Percentiles rank a stretch among this genome's conserved stretches.
phyloP scores from a whole-genome alignment of 2,888 invertebrate genomes.

The Dolichopus griseipennis region DNA sequence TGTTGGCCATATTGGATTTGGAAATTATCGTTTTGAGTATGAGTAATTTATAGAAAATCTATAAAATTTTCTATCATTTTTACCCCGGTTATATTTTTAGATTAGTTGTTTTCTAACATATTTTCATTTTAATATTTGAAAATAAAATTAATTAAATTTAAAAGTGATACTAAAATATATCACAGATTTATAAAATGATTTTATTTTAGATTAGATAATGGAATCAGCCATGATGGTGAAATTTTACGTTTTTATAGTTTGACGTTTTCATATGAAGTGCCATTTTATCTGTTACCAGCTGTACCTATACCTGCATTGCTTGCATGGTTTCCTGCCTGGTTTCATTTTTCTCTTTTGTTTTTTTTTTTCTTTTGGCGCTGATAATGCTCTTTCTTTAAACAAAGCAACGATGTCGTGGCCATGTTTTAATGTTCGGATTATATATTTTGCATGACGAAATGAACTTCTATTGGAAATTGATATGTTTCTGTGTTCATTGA shows the following conservation, averaged over 20 bases:
- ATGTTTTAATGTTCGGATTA: neutral
- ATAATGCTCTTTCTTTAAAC: neutral
- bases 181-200: neutral
- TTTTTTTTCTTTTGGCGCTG: neutral
- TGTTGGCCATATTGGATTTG: conserved; percentile 9
- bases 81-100: neutral
- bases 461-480: neutral
- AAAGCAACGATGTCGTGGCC: neutral
- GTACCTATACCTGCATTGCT: conserved; percentile 1
- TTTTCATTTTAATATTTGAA: neutral
- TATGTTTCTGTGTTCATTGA: neutral
- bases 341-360: neutral
- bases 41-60: conserved; percentile 2
- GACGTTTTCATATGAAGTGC: neutral
- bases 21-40: neutral
- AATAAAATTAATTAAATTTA: neutral
- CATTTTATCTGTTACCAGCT: conserved; percentile 2
- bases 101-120: neutral
- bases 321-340: conserved; percentile 6
- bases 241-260: neutral
- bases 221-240: neutral
- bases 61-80: neutral
- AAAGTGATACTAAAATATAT: neutral
- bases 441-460: neutral
- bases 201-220: conserved; percentile 2